A percentile compares a stretch with the other conserved stretches of the same genome.
Evolutionary conservation across 2,113 vertebrate species (phyloP).

Genomic region (human): GRCh38 chr1:53931001-53931500

Average conservation of each 20-base stretch:
- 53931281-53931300: background rate
- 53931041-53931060: background rate
- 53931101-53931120: background rate
- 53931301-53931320: background rate
- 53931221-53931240: background rate
- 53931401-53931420: background rate
- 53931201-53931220: background rate
- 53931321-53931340: background rate
- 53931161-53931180: background rate
- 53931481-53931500: background rate
- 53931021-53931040: background rate
- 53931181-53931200: background rate
- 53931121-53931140: background rate
- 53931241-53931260: background rate
- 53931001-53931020: conserved; percentile 9
- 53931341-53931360: background rate
- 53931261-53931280: background rate
- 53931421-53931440: background rate
- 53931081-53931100: background rate
- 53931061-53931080: background rate
- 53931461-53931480: background rate
- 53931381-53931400: background rate
- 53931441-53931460: background rate
- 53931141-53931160: background rate
- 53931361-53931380: background rate